phyloP scores from a whole-genome alignment of 2,113 vertebrate genomes.

The Ptilorrhoa leucosticta region DNA sequence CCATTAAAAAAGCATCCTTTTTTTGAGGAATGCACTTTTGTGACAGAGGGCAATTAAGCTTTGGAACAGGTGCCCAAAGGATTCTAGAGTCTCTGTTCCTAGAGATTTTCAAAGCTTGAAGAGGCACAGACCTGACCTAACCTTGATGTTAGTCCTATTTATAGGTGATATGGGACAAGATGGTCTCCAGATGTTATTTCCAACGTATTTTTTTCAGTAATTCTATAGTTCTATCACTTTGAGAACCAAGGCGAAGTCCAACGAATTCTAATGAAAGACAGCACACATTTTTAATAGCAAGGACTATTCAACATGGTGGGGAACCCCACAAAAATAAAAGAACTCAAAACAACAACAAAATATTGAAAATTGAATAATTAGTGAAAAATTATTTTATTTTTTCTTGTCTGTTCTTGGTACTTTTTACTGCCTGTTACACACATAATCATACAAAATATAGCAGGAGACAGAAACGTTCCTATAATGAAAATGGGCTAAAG shows the following conservation, averaged over 20 bases:
- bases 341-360: not conserved
- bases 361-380: not conserved
- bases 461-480: not conserved
- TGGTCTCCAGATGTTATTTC: not conserved
- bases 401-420: not conserved
- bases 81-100: not conserved
- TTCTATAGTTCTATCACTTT: not conserved
- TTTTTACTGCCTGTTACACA: not conserved
- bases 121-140: not conserved
- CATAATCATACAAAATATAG: not conserved
- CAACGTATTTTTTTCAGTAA: not conserved
- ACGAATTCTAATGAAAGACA: not conserved
- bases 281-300: not conserved
- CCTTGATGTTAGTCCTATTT: not conserved
- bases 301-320: not conserved
- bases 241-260: not conserved
- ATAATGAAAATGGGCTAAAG: not conserved
- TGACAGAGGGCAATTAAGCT: not conserved
- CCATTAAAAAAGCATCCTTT: not conserved
- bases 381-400: not conserved
- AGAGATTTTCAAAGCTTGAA: not conserved
- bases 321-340: not conserved
- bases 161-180: not conserved
- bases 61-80: not conserved
- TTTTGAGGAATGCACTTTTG: not conserved